Base-by-base conservation (phyloP, 2,113 vertebrate species). In the Climacteris rufus region DNA sequence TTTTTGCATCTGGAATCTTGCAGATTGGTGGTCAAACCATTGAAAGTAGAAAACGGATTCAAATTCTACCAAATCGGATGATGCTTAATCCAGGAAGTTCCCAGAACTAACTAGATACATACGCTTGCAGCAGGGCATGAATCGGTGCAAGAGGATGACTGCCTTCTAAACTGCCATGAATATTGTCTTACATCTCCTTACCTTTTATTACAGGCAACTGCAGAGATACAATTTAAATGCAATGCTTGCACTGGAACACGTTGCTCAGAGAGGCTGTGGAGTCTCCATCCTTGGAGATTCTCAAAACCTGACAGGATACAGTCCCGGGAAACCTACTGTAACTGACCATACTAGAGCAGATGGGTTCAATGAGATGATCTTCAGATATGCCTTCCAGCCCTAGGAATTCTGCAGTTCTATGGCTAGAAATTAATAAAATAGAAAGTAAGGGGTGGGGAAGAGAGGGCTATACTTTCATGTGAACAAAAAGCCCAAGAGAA, bases 371-470 rank as follows among this genome's bases (percentile, higher is more conserved):
- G 4, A 53, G 19, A 17, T 6, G 18, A 4, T 61, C 4, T 88
- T 7, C n/a, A 72, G n/a, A 21, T 35, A 59, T 14, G 23, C 8
- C 25, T 88, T 83, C 31, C 40, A 79, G 33, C 3, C 22, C 33
- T 12, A 76, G 66, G 35, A 66, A 53, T 70, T 78, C n/a, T 80
- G 3, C 1, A 8, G 52, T 25, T 74, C 10, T 37, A 17, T 35
- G 15, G 11, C 39, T 9, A 17, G 61, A 45, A 60, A 18, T 7
- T 50, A 23, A 25, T 8, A 25, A 27, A 37, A 53, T 64, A 23
- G 3, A 33, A 40, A 19, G 18, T 1, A 23, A 13, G 6, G 6
- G 11, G 5, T 12, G 3, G 4, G 4, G 1, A 2, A 5, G 8
- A 1, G 2, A 11, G 13, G 15, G 5, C 49, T 64, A 49, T 42